Evolutionary conservation across 2,888 invertebrate species (phyloP).

Genomic region (Octonoba sinensis): DNA sequence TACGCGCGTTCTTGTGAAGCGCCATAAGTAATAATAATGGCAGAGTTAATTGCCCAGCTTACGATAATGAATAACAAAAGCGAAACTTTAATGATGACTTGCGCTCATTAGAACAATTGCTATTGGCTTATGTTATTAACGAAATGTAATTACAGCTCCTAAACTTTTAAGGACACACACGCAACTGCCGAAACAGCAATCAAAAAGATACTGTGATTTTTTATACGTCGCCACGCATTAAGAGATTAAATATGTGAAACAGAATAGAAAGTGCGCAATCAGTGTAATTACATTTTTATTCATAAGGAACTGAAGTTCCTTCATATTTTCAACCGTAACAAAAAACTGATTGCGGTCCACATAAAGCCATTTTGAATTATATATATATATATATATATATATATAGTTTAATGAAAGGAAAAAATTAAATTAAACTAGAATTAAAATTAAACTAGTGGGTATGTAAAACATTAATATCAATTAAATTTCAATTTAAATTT

Average conservation of each 20-base stretch:
- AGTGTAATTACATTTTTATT: constrained; percentile 47
- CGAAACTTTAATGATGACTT: constrained; percentile 43
- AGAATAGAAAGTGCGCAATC: constrained; percentile 26
- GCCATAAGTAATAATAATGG: constrained; percentile 18
- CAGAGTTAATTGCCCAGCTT: constrained; percentile 45
- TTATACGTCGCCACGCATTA: constrained; percentile 1
- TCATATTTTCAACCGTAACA: no score
- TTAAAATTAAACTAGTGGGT: no score
- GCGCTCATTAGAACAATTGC: constrained; percentile 50
- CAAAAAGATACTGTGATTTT: constrained; percentile 13
- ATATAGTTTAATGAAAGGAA: no score
- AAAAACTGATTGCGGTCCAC: no score
- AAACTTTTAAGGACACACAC: constrained; percentile 26
- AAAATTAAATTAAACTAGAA: no score
- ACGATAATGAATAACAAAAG: constrained; percentile 46
- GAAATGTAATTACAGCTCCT: constrained; percentile 50
- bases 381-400: no score
- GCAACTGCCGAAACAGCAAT: not conserved
- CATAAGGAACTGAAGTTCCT: constrained; percentile 1
- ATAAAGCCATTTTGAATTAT: no score
- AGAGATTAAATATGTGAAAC: constrained; percentile 16
- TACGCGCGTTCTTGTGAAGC: not conserved
- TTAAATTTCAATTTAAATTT: no score
- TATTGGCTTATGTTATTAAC: constrained; percentile 62
- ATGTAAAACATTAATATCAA: no score